Conservation (phyloP, 1,140 invertebrate species). For the Theocolax elegans region DNA sequence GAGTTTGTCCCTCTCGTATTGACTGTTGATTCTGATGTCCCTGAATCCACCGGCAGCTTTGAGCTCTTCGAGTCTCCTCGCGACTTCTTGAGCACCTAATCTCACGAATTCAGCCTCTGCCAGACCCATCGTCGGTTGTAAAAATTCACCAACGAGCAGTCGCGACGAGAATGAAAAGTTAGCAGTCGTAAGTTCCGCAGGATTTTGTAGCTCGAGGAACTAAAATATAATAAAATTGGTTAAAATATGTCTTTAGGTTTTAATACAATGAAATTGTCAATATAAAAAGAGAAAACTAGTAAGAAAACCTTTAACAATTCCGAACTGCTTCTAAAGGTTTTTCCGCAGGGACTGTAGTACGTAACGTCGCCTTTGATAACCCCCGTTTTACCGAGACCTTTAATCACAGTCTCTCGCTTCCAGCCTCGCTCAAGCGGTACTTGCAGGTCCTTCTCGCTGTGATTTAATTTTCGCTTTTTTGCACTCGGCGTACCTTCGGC, state of each 20-base stretch:
- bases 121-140: constrained; percentile 72
- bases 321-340: constrained; percentile 78
- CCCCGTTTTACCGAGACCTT: constrained; percentile 82
- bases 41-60: constrained; percentile 61
- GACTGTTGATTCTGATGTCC: constrained; percentile 60
- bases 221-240: constrained; percentile 58
- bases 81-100: constrained; percentile 66
- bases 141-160: constrained; percentile 88
- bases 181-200: constrained; percentile 79
- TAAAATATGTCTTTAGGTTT: too few relatives aligned
- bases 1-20: constrained; percentile 71
- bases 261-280: too few relatives aligned
- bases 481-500: constrained; percentile 61
- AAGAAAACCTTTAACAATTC: constrained; percentile 76
- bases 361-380: constrained; percentile 87
- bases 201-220: constrained; percentile 83
- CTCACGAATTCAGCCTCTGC: constrained; percentile 65
- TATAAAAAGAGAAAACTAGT: too few relatives aligned
- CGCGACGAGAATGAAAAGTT: constrained; percentile 94
- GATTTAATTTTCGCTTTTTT: constrained; percentile 63
- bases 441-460: constrained; percentile 73
- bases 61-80: constrained; percentile 72
- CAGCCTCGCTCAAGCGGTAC: constrained; percentile 86
- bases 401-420: constrained; percentile 89
- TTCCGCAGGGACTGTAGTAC: constrained; percentile 88